phyloP scores from a whole-genome alignment of 2,797 vertebrate species.

The Notamacropus eugenii region DNA sequence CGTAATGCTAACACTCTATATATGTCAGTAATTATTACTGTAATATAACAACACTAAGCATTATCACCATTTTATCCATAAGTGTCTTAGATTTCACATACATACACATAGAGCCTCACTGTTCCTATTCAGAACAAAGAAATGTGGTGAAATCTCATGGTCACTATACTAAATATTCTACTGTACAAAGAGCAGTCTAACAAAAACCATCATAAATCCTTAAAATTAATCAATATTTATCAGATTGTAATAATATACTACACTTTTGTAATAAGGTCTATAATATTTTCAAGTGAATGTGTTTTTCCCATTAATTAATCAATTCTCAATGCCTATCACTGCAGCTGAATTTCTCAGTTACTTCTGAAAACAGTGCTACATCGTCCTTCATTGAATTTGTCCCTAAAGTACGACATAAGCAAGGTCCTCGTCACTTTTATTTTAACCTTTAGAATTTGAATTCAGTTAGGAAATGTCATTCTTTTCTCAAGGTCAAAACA shows the following conservation, averaged over 20 bases:
- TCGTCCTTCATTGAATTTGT: background rate
- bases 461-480: background rate
- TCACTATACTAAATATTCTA: background rate
- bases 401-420: background rate
- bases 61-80: background rate
- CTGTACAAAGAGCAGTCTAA: background rate
- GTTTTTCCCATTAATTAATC: background rate
- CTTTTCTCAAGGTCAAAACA: slow-evolving; percentile 22
- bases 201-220: background rate
- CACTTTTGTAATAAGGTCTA: background rate
- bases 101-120: background rate
- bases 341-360: background rate
- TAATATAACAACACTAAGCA: background rate
- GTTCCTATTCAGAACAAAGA: background rate
- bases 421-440: background rate
- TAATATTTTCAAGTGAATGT: background rate
- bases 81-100: background rate
- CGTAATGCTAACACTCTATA: background rate
- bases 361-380: background rate
- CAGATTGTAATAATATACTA: background rate
- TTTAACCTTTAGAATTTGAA: slow-evolving; percentile 21
- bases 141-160: background rate
- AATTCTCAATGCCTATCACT: background rate
- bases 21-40: background rate
- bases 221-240: background rate